Percentiles rank a stretch among this genome's conserved stretches.
Conservation (phyloP, 2,888 invertebrate genomes). For the Nycteola revayana region DNA sequence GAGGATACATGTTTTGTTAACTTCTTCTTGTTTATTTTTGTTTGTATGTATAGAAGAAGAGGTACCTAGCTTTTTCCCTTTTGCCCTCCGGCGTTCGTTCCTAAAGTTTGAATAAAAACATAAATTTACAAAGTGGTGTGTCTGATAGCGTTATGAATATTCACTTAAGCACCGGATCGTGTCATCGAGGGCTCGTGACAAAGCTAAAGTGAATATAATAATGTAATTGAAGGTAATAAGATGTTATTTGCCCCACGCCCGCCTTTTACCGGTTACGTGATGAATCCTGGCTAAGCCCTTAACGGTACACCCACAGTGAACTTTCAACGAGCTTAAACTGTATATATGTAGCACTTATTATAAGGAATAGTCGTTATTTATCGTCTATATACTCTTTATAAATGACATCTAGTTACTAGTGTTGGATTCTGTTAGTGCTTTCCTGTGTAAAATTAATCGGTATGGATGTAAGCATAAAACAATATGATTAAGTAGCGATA, state of each 20-base stretch:
- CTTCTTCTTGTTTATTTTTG: too few relatives aligned
- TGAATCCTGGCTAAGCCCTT: constrained; percentile 23
- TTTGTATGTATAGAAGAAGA: too few relatives aligned
- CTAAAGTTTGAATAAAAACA: constrained; percentile 13
- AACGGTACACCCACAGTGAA: constrained; percentile 27
- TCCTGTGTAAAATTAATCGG: too few relatives aligned
- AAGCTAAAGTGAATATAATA: constrained; percentile 67
- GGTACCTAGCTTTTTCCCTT: too few relatives aligned
- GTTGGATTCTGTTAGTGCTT: too few relatives aligned
- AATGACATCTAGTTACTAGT: too few relatives aligned
- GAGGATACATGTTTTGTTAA: constrained; percentile 10
- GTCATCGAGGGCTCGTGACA: constrained; percentile 57
- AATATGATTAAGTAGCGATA: too few relatives aligned
- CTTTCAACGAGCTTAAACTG: constrained; percentile 28
- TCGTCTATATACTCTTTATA: too few relatives aligned
- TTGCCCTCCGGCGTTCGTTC: background rate
- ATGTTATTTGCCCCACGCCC: constrained; percentile 52
- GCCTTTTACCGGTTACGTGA: constrained; percentile 50
- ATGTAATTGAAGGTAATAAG: constrained; percentile 59
- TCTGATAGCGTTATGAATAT: constrained; percentile 34
- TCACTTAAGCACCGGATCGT: constrained; percentile 49
- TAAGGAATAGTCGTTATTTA: constrained; percentile 18
- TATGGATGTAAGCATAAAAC: too few relatives aligned
- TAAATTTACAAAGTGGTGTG: constrained; percentile 20
- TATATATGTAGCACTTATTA: constrained; percentile 23